Base-by-base conservation (phyloP, 2,888 invertebrate genomes). In the Apamea epomidion region DNA sequence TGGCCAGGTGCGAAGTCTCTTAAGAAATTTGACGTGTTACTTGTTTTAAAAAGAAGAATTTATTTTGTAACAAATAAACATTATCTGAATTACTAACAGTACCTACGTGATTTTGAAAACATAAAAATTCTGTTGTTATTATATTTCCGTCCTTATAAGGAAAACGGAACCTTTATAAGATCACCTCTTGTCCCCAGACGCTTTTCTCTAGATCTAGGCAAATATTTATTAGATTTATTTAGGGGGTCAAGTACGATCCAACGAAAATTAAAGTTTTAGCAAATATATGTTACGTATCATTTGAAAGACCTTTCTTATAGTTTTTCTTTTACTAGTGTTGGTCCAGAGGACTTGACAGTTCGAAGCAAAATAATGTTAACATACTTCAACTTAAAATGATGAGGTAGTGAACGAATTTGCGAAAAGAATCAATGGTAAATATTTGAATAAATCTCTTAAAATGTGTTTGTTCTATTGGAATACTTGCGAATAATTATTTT, bases 1-100 rank as follows among this genome's bases (percentile, higher is more conserved):
- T 93, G 87, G 91, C 92, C 91, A 91, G 83, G 86, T 78, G 75
- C 80, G 42, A 69, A 62, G 29, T 37, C 21, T 64, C 18, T 48
- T 48, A 60, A 60, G 48, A 51, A 51, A 69, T 37, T 29, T 8
- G 14, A 62, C 21, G 62, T 64, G 25, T 18, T 76, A 69, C 37
- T 69, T 62, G 18, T 45, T 68, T 75, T 62, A 16, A 65, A 72
- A 58, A n/a, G 8, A 67, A 51, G 3, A 67, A 73, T 74, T 74
- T 29, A 32, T 12, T 25, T 29, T 25, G 4, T 8, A 45, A 58
- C 10, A n/a, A 21, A 16, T 32, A 21, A 73, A 29, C 2, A 58
- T 16, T 75, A 58, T 4, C 10, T 25, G 16, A 10, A 45, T 42
- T 76, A 18, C 18, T 32, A 75, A 58, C 1, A 12, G 29, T 74